A percentile compares a stretch with the other conserved stretches of the same genome.
Evolutionary conservation across 2,888 invertebrate species (phyloP).

Genomic region (Xylocampa areola): DNA sequence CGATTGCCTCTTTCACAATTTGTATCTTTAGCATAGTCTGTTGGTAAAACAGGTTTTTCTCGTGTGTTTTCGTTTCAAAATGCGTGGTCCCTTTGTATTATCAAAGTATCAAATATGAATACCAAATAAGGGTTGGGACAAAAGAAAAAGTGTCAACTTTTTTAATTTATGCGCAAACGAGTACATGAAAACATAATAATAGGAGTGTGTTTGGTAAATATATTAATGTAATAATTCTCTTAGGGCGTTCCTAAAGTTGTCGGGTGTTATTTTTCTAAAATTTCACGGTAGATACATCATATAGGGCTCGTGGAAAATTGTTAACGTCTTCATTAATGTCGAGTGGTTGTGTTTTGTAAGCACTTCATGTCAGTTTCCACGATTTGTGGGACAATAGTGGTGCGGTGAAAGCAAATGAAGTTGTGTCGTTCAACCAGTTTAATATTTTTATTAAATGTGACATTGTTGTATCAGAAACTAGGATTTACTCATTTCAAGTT

Average conservation of each 20-base stretch:
- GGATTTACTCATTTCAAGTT: background rate
- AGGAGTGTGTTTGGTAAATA: slow-evolving; percentile 89
- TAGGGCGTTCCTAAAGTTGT: slow-evolving; percentile 78
- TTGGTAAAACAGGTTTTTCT: slow-evolving; percentile 87
- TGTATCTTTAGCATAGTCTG: slow-evolving; percentile 88
- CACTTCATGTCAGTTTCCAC: slow-evolving; percentile 43
- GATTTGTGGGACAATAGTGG: slow-evolving; percentile 63
- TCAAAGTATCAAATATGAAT: slow-evolving; percentile 89
- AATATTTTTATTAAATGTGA: slow-evolving; percentile 6
- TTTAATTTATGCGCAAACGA: slow-evolving; percentile 88
- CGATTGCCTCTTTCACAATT: slow-evolving; percentile 89
- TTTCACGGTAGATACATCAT: slow-evolving; percentile 88
- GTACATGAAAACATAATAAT: slow-evolving; percentile 90
- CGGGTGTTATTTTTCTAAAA: slow-evolving; percentile 83
- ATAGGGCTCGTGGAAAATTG: slow-evolving; percentile 79
- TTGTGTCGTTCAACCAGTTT: slow-evolving; percentile 36
- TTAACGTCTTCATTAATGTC: slow-evolving; percentile 82
- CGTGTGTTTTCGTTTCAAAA: slow-evolving; percentile 84
- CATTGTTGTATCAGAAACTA: background rate
- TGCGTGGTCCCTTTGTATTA: slow-evolving; percentile 86
- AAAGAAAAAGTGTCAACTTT: slow-evolving; percentile 88
- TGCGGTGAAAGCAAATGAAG: slow-evolving; percentile 66
- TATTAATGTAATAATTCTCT: slow-evolving; percentile 87
- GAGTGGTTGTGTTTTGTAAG: slow-evolving; percentile 45
- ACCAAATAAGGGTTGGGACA: slow-evolving; percentile 89